phyloP scores from a whole-genome alignment of 2,888 invertebrate species.

The Rhagophthalmus giganteus region DNA sequence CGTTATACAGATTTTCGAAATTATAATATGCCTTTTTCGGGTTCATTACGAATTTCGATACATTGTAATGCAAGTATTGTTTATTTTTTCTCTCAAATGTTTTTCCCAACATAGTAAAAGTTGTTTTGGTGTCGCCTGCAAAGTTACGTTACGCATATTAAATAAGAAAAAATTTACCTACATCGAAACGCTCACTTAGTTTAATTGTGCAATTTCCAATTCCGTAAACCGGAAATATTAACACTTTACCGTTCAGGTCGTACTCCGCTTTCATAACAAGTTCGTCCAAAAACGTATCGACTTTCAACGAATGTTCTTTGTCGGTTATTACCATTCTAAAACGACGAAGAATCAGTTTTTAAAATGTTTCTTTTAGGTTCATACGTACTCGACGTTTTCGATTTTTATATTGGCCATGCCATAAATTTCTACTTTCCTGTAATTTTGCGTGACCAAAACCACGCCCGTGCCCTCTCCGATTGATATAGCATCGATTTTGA shows the following conservation, averaged over 20 bases:
- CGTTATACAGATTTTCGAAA: slow-evolving; percentile 67
- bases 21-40: slow-evolving; percentile 64
- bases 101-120: slow-evolving; percentile 66
- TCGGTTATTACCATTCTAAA: slow-evolving; percentile 1
- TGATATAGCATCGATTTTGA: too few relatives aligned
- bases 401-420: slow-evolving; percentile 61
- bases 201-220: slow-evolving; percentile 67
- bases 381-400: slow-evolving; percentile 61
- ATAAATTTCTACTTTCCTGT: too few relatives aligned
- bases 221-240: slow-evolving; percentile 67
- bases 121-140: slow-evolving; percentile 65
- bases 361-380: background rate
- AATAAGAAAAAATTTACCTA: slow-evolving; percentile 41
- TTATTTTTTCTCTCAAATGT: slow-evolving; percentile 64
- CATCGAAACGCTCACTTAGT: slow-evolving; percentile 54
- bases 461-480: too few relatives aligned
- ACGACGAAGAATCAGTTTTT: background rate
- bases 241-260: slow-evolving; percentile 66
- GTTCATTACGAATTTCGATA: slow-evolving; percentile 65
- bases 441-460: too few relatives aligned
- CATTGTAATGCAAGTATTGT: slow-evolving; percentile 65
- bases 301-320: background rate
- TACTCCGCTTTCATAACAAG: slow-evolving; percentile 63
- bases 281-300: background rate
- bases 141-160: too few relatives aligned